Conservation (phyloP, 2,888 invertebrate species). For the Galerucella nymphaeae region DNA sequence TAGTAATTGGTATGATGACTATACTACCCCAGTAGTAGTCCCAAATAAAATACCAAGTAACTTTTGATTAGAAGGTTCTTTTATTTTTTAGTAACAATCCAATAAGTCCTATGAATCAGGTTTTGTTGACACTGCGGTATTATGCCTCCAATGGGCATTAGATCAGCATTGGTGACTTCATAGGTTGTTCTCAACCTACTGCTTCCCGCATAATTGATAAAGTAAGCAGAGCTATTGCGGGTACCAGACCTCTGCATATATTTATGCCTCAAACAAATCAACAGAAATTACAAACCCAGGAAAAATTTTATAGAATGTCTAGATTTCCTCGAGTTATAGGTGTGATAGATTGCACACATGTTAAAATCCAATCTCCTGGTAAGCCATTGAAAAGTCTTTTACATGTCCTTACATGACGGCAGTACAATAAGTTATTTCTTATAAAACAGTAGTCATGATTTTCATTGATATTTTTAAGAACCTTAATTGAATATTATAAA, state of each 20-base stretch:
- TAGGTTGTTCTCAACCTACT: background rate
- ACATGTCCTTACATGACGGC: too few relatives aligned
- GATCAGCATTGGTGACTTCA: slow-evolving; percentile 10
- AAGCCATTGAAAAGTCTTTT: background rate
- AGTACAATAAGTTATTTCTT: background rate
- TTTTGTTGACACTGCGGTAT: slow-evolving; percentile 3
- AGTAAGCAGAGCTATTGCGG: background rate
- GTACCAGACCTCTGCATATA: background rate
- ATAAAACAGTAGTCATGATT: slow-evolving; percentile 10
- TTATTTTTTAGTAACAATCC: slow-evolving; percentile 17
- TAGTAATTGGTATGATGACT: background rate
- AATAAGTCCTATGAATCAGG: background rate
- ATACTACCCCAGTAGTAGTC: background rate
- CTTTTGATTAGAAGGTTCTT: background rate
- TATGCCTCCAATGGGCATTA: slow-evolving; percentile 22
- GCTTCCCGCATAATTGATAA: background rate
- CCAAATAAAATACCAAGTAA: slow-evolving; percentile 4
- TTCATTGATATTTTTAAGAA: too few relatives aligned
- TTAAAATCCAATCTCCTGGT: slow-evolving; percentile 4
- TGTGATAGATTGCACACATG: slow-evolving; percentile 17
- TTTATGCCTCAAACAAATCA: background rate
- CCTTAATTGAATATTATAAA: too few relatives aligned
- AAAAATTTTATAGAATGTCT: slow-evolving; percentile 6
- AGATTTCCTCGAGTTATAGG: slow-evolving; percentile 18
- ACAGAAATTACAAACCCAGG: background rate